Percentiles rank a stretch among this genome's conserved stretches.
Conservation (phyloP, 2,113 vertebrate species). For the Oreochromis spilurus region DNA sequence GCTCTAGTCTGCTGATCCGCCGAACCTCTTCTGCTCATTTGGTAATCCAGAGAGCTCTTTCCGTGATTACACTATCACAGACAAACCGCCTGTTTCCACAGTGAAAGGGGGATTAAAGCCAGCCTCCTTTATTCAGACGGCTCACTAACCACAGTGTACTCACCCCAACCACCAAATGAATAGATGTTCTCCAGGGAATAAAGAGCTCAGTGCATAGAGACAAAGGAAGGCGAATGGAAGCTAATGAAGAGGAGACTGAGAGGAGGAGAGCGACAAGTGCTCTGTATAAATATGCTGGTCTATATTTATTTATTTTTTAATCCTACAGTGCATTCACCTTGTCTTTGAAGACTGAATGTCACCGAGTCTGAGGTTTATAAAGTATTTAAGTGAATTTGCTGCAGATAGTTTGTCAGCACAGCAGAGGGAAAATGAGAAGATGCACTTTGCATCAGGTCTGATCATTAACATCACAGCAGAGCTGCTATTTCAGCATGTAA, state of each 20-base stretch:
- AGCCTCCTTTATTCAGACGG: slow-evolving; percentile 9
- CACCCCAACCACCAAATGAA: slow-evolving; percentile 28
- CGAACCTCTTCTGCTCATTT: slow-evolving; percentile 1
- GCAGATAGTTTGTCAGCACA: background rate
- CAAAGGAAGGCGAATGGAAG: slow-evolving; percentile 14
- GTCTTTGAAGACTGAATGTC: background rate
- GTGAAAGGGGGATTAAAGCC: slow-evolving; percentile 24
- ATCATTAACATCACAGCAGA: background rate
- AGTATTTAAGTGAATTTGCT: background rate
- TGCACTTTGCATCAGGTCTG: background rate
- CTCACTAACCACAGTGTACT: slow-evolving; percentile 23
- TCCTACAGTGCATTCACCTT: background rate
- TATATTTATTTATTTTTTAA: background rate
- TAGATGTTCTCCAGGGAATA: slow-evolving; percentile 9
- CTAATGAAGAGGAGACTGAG: background rate
- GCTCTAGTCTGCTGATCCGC: background rate
- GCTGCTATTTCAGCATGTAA: background rate
- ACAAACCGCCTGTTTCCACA: slow-evolving; percentile 1
- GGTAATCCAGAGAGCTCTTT: slow-evolving; percentile 26
- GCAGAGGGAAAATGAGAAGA: background rate
- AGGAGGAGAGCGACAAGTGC: background rate
- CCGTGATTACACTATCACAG: slow-evolving; percentile 29
- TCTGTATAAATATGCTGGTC: background rate
- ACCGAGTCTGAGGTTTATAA: background rate
- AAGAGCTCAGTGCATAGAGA: background rate